A percentile compares a stretch with the other conserved stretches of the same genome.
These are phyloP conservation scores for Orthochromis indermauri DNA, from an alignment of 2,113 vertebrate genomes.

Conservation along the genomic window DNA sequence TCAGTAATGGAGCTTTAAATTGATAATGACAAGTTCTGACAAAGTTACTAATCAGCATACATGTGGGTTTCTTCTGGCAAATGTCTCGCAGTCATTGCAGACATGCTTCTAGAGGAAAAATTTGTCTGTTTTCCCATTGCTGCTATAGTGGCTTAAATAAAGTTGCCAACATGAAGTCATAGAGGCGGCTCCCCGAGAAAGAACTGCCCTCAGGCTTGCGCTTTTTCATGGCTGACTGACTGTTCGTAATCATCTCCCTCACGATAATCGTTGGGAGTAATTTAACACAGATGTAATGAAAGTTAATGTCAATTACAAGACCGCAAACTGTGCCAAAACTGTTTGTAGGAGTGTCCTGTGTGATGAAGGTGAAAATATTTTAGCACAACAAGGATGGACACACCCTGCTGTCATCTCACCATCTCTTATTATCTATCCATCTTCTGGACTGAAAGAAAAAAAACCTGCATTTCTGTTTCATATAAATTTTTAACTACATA, in stretches of 20 bases:
- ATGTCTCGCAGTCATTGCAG: conserved; percentile 16
- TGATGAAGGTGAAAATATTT: conserved; percentile 21
- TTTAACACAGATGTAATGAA: conserved; percentile 54
- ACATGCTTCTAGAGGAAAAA: background rate
- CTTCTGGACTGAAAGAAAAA: background rate
- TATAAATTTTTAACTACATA: background rate
- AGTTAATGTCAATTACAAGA: conserved; percentile 48
- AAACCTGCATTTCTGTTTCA: background rate
- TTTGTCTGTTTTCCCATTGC: background rate
- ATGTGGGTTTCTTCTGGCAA: conserved; percentile 25
- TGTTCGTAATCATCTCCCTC: conserved; percentile 51
- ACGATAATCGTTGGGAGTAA: conserved; percentile 45
- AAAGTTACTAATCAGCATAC: conserved; percentile 25
- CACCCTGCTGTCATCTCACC: conserved; percentile 27
- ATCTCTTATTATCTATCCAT: background rate
- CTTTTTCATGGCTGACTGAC: conserved; percentile 47
- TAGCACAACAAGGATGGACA: conserved; percentile 9
- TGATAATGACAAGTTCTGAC: conserved; percentile 14
- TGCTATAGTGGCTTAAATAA: conserved; percentile 42
- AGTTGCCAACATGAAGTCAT: conserved; percentile 57
- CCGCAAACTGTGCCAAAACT: background rate
- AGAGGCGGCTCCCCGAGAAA: conserved; percentile 20
- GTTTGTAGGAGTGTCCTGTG: conserved; percentile 4
- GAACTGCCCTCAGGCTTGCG: conserved; percentile 12
- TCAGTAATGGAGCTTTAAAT: background rate